These are phyloP conservation scores for Tryphoninae sp. DNA, from an alignment of 2,888 invertebrate genomes.

Conservation along the genomic window DNA sequence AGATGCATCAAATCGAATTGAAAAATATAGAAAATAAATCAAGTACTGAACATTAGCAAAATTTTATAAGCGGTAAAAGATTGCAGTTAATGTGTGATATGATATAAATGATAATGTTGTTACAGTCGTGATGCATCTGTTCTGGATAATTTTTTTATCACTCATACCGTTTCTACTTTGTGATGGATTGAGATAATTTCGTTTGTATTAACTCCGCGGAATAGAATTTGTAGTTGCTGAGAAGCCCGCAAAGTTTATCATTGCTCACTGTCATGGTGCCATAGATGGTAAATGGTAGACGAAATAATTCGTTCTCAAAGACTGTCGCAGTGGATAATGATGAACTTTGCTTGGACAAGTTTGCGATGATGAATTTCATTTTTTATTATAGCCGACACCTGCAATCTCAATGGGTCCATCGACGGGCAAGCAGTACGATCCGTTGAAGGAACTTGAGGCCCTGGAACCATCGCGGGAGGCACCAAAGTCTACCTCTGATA, in stretches of 20 bases:
- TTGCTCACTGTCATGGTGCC: slow-evolving; percentile 71
- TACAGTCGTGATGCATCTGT: background rate
- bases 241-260: slow-evolving; percentile 73
- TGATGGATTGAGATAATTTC: slow-evolving; percentile 9
- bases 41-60: background rate
- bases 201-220: background rate
- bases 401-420: slow-evolving; percentile 78
- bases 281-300: slow-evolving; percentile 32
- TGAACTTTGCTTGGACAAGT: slow-evolving; percentile 76
- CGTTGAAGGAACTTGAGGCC: slow-evolving; percentile 79
- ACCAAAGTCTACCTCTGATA: slow-evolving; percentile 62
- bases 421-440: slow-evolving; percentile 78
- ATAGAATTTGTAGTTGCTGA: slow-evolving; percentile 17
- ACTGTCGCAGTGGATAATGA: slow-evolving; percentile 71
- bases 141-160: background rate
- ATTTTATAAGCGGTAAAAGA: background rate
- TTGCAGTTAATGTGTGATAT: background rate
- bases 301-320: slow-evolving; percentile 41
- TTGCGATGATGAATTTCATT: slow-evolving; percentile 75
- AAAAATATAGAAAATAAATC: background rate
- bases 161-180: slow-evolving; percentile 27
- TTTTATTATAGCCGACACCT: slow-evolving; percentile 77
- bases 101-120: background rate
- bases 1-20: slow-evolving; percentile 2
- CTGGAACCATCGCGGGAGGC: slow-evolving; percentile 72